A percentile compares a stretch with the other conserved stretches of the same genome.
Evolutionary conservation across 2,888 invertebrate genomes (phyloP).

Genomic region (Cosmia trapezina): DNA sequence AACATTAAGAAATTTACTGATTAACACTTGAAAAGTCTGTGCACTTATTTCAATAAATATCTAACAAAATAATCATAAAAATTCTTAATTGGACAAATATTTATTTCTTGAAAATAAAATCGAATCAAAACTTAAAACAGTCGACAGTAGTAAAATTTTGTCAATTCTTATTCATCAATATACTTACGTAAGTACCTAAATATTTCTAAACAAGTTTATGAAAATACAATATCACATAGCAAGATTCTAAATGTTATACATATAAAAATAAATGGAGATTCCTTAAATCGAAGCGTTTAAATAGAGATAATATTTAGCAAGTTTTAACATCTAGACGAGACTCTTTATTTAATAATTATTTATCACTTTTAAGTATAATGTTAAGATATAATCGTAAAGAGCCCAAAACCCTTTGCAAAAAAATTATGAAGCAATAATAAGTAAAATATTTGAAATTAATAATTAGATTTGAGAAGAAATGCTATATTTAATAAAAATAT

Average conservation of each 20-base stretch:
- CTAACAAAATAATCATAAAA: constrained; percentile 49
- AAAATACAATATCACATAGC: constrained; percentile 65
- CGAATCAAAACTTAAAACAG: constrained; percentile 49
- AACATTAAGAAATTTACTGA: constrained; percentile 40
- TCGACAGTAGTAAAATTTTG: constrained; percentile 41
- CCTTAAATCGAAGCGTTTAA: constrained; percentile 57
- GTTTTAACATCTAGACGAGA: constrained; percentile 56
- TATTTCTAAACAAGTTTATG: constrained; percentile 50
- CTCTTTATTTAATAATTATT: constrained; percentile 29
- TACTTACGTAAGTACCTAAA: constrained; percentile 43
- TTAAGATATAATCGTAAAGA: constrained; percentile 4
- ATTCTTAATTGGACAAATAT: constrained; percentile 25
- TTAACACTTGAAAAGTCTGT: constrained; percentile 35
- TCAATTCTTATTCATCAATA: constrained; percentile 28
- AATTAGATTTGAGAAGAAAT: constrained; percentile 3
- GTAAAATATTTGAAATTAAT: background rate
- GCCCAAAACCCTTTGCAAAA: constrained; percentile 19
- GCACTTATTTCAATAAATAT: constrained; percentile 44
- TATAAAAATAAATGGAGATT: constrained; percentile 70
- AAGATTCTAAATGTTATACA: constrained; percentile 62
- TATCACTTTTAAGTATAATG: constrained; percentile 12
- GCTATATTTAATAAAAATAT: background rate
- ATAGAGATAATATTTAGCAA: constrained; percentile 49
- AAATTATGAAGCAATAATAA: constrained; percentile 26
- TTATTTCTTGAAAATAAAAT: constrained; percentile 27